Conservation (phyloP, 1,140 invertebrate species). For the Chymomyza costata region DNA sequence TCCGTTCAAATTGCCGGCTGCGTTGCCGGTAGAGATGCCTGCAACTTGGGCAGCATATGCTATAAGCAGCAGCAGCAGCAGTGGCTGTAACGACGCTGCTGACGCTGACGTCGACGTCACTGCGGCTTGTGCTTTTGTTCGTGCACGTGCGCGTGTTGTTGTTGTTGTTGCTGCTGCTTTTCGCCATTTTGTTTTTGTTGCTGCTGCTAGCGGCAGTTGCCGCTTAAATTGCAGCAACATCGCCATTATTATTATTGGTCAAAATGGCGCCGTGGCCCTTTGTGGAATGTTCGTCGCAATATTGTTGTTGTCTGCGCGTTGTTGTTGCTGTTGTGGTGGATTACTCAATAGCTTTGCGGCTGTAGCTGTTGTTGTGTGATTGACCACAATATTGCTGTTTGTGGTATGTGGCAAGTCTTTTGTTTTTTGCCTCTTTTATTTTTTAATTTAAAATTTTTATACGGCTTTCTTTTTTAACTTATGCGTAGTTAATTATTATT, state of each 20-base stretch:
- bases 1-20: constrained; percentile 47
- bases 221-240: constrained; percentile 60
- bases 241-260: constrained; percentile 69
- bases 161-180: constrained; percentile 21
- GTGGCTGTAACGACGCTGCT: too few species aligned
- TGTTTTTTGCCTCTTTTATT: constrained; percentile 14
- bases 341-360: constrained; percentile 19
- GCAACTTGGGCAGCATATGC: too few species aligned
- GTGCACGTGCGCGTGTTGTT: constrained; percentile 20
- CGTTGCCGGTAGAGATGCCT: too few species aligned
- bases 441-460: constrained; percentile 30
- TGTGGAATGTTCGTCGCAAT: constrained; percentile 20
- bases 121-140: constrained; percentile 35
- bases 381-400: constrained; percentile 60
- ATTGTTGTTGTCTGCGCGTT: constrained; percentile 22
- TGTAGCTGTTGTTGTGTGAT: constrained; percentile 30
- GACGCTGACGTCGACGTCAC: constrained; percentile 7
- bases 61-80: too few species aligned
- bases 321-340: constrained; percentile 13
- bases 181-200: constrained; percentile 14
- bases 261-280: constrained; percentile 48
- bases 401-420: constrained; percentile 43
- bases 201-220: constrained; percentile 55
- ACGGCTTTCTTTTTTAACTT: too few species aligned
- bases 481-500: too few species aligned